Conservation (phyloP, 2,797 vertebrate genomes). For the Anguilla megastoma region DNA sequence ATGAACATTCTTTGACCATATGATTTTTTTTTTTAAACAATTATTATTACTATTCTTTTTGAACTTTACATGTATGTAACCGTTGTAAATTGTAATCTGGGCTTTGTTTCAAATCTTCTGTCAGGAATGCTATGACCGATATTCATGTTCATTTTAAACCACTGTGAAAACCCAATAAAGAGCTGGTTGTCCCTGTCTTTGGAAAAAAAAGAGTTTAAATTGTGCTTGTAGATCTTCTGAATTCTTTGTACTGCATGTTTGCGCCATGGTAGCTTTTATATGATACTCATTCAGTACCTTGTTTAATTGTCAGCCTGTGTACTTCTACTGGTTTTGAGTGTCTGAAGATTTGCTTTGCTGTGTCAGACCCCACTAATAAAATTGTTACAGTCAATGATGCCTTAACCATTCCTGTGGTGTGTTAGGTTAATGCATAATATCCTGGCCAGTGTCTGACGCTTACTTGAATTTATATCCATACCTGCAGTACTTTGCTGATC, state of each 20-base stretch:
- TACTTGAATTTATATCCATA: neutral
- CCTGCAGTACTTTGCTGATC: neutral
- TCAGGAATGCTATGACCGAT: slow-evolving; percentile 30
- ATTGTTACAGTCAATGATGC: neutral
- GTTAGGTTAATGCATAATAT: neutral
- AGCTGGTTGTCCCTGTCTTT: slow-evolving; percentile 27
- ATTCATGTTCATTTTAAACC: slow-evolving; percentile 40
- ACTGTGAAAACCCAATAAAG: slow-evolving; percentile 36
- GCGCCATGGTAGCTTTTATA: slow-evolving; percentile 13
- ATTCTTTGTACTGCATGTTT: slow-evolving; percentile 17
- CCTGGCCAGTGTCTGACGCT: neutral
- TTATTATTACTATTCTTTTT: slow-evolving; percentile 18
- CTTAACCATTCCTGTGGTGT: slow-evolving; percentile 6
- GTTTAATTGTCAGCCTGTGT: slow-evolving; percentile 12
- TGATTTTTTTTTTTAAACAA: neutral
- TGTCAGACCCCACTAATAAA: slow-evolving; percentile 21
- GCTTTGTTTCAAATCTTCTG: slow-evolving; percentile 25
- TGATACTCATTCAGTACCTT: slow-evolving; percentile 4
- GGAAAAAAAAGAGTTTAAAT: neutral
- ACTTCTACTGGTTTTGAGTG: slow-evolving; percentile 2
- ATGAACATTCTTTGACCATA: slow-evolving; percentile 12
- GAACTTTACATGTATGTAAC: slow-evolving; percentile 29
- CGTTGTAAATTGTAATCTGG: slow-evolving; percentile 23
- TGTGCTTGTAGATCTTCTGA: neutral
- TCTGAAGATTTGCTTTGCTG: slow-evolving; percentile 15